Evolutionary conservation across 1,140 invertebrate genomes (phyloP), one percentile per base, ranked within the genome.

Genomic region (Atta cephalotes): DNA sequence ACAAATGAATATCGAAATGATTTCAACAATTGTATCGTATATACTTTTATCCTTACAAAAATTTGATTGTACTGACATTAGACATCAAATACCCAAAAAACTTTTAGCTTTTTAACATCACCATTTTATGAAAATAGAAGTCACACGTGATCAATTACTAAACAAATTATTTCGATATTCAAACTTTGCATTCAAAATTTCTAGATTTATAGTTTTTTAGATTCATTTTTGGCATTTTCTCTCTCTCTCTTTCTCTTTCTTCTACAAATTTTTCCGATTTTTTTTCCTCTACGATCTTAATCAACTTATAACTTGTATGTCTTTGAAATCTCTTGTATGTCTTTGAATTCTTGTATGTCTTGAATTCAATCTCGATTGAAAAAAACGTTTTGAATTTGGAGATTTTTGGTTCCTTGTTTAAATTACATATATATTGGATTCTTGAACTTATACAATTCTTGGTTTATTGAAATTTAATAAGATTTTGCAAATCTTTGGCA

Each of bases 131-230:
- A 68, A 68, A 68, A 39, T 45, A 68, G 14, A 45, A 68, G 35
- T 45, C 3, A 68, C 45, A 14, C 31, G 35, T 25, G n/a, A 68
- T 68, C 35, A 12, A 68, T 45, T 68, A 39, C n/a, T 45, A 21
- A 39, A 4, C 1, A 21, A 68, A 45, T 45, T 68, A 68, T 68
- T 45, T 68, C 65, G 65, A 68, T 68, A 66, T 68, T 68, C 35
- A 68, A 2, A 5, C 35, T 68, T 16, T 25, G 25, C 35, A 45
- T 39, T 78, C 9, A 53, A 39, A 35, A 81, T 58, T 72, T 18
- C 14, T 62, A 60, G 3, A 82, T 72, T 45, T 39, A 25, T 49
- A 14, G 5, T 68, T 71, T 81, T 21, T 82, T 74, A 62, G 39
- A 49, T 82, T 6, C 12, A 60, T 62, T 74, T 62, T 74, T 18